These are phyloP conservation scores for Pararge aegeria DNA, from an alignment of 1,140 invertebrate genomes.

Conservation along the genomic window DNA sequence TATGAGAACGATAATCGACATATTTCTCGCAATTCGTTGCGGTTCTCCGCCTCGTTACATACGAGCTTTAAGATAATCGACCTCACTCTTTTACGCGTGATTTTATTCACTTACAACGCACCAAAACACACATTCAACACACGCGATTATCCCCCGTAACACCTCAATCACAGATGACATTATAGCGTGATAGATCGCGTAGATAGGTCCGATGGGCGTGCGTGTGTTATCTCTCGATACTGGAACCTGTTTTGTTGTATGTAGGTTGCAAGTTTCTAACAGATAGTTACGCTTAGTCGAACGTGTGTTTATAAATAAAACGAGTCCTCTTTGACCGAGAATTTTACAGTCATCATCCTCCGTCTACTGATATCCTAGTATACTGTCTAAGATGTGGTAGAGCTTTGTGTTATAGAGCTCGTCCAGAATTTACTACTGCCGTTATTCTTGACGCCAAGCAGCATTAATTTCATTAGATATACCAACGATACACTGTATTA, in stretches of 20 bases:
- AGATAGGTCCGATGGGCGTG: conserved; percentile 7
- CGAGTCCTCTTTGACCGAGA: not conserved
- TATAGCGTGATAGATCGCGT: conserved; percentile 13
- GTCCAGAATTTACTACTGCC: too few relatives aligned
- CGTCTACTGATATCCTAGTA: too few relatives aligned
- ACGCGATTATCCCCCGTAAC: conserved; percentile 13
- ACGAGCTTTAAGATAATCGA: conserved; percentile 20
- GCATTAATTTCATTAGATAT: too few relatives aligned
- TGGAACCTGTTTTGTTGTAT: conserved; percentile 36
- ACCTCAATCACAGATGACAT: conserved; percentile 23
- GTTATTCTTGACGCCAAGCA: too few relatives aligned
- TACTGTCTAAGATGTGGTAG: too few relatives aligned
- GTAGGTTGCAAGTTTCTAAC: conserved; percentile 30
- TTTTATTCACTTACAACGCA: not conserved
- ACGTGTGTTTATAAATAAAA: conserved; percentile 3
- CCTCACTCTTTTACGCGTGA: conserved; percentile 15
- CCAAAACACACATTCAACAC: not conserved
- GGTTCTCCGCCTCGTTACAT: not conserved
- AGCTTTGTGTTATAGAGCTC: too few relatives aligned
- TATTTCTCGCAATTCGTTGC: not conserved
- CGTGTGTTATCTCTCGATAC: conserved; percentile 28
- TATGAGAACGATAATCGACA: not conserved
- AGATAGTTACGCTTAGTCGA: conserved; percentile 12
- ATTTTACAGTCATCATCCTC: too few relatives aligned
- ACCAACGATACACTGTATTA: too few relatives aligned